Evolutionary conservation across 2,113 vertebrate species (phyloP), one percentile per base, ranked within the genome.

Genomic region (Neolamprologus fasciatus): DNA sequence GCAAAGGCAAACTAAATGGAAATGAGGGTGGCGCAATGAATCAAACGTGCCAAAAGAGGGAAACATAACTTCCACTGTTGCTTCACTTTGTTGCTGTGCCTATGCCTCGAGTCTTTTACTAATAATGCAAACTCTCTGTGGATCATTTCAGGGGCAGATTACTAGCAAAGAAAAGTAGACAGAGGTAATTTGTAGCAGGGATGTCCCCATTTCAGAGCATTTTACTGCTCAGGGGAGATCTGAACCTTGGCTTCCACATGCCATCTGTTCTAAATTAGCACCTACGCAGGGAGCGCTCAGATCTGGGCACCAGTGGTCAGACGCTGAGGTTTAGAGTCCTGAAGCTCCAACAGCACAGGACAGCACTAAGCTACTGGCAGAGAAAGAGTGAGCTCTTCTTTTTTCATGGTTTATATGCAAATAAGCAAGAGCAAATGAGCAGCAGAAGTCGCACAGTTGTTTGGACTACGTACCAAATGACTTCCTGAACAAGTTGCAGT

Each of bases 211-310:
- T 35, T 66, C 17, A 45, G 33, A 89, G 61, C 61, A 21, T 68
- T 63, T 90, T 86, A 90, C 82, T 89, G 88, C 84, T 66, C 55
- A 33, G 78, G 82, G 86, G 88, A 85, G 71, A 87, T 89, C 87
- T 84, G 71, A 88, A 82, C 79, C 79, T 81, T 8, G 57, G 37
- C 7, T 14, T 89, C 88, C 37, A 40, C 26, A 9, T 55, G 83
- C 89, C 94, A 94, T 94, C 93, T 96, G 93, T 83, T 92, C 51
- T 80, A 35, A 92, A 93, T 95, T 93, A 96, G 84, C 93, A 89
- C 91, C 94, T 85, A 83, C 90, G 26, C 87, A 37, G 92, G 91
- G 88, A 86, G 88, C 71, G 2, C 84, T 33, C 55, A 53, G 89
- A 86, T 86, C 84, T 81, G 81, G 89, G 85, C 87, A 87, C 28